These are phyloP conservation scores for Cheilosia scutellata DNA, from an alignment of 2,888 invertebrate genomes.

Conservation along the genomic window DNA sequence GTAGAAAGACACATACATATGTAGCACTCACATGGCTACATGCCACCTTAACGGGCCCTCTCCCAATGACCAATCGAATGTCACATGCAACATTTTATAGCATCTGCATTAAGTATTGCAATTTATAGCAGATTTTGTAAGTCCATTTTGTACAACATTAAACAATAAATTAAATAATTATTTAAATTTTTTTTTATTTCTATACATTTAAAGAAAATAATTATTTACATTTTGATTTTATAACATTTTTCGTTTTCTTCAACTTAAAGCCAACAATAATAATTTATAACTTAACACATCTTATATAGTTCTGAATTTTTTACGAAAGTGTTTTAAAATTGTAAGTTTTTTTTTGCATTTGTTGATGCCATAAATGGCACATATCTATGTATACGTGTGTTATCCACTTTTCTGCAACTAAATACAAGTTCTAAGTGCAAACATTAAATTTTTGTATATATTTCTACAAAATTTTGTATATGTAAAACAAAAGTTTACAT, in stretches of 20 bases:
- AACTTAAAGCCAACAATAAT: conserved; percentile 61
- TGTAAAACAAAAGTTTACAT: not conserved
- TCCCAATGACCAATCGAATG: too few species aligned
- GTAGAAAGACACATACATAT: too few species aligned
- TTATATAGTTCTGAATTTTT: conserved; percentile 31
- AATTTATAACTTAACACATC: conserved; percentile 43
- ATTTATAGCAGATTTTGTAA: not conserved
- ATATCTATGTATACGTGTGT: conserved; percentile 37
- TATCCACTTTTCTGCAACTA: conserved; percentile 22
- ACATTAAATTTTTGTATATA: conserved; percentile 9
- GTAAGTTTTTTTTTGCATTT: conserved; percentile 23
- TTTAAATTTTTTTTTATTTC: conserved; percentile 70
- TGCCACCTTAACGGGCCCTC: too few species aligned
- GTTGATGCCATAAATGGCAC: conserved; percentile 70
- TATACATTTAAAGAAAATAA: conserved; percentile 67
- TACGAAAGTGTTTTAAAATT: conserved; percentile 20
- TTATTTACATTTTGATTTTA: conserved; percentile 66
- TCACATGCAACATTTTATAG: too few species aligned
- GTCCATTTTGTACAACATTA: not conserved
- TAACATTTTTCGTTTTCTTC: conserved; percentile 8
- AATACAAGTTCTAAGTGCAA: conserved; percentile 30
- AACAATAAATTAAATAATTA: conserved; percentile 21
- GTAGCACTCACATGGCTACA: too few species aligned
- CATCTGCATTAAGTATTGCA: too few species aligned
- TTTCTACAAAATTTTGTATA: not conserved